Conservation (phyloP, 2,888 invertebrate genomes). For the Metellina segmentata region DNA sequence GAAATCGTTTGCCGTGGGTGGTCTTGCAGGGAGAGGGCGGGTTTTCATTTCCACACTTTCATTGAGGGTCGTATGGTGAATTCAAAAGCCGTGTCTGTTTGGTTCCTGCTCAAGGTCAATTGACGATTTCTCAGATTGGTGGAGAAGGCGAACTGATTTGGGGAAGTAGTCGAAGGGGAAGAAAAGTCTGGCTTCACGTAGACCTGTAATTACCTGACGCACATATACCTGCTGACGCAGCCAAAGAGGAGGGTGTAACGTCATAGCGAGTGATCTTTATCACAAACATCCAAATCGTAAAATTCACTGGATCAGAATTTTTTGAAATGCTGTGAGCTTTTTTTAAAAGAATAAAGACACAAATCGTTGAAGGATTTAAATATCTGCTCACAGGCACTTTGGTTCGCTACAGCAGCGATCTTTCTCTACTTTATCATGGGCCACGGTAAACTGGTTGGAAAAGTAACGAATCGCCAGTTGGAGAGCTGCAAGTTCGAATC, state of each 20-base stretch:
- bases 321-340: too few species aligned
- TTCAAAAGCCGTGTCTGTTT: not conserved
- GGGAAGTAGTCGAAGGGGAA: not conserved
- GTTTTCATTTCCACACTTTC: not conserved
- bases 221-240: not conserved
- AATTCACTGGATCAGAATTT: too few species aligned
- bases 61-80: not conserved
- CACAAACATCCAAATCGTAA: too few species aligned
- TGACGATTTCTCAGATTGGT: not conserved
- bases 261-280: too few species aligned
- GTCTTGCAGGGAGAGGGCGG: not conserved
- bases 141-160: not conserved
- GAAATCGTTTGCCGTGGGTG: conserved; percentile 21
- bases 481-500: too few species aligned
- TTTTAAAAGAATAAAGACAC: too few species aligned
- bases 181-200: not conserved
- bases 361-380: too few species aligned
- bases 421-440: too few species aligned
- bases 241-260: not conserved
- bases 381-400: too few species aligned
- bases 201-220: not conserved
- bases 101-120: not conserved
- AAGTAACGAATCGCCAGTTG: too few species aligned
- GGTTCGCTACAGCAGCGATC: too few species aligned
- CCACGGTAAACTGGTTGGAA: too few species aligned